Evolutionary conservation across 1,140 invertebrate genomes (phyloP), one percentile per base, ranked within the genome.

Genomic region (Drosophila oshimai): DNA sequence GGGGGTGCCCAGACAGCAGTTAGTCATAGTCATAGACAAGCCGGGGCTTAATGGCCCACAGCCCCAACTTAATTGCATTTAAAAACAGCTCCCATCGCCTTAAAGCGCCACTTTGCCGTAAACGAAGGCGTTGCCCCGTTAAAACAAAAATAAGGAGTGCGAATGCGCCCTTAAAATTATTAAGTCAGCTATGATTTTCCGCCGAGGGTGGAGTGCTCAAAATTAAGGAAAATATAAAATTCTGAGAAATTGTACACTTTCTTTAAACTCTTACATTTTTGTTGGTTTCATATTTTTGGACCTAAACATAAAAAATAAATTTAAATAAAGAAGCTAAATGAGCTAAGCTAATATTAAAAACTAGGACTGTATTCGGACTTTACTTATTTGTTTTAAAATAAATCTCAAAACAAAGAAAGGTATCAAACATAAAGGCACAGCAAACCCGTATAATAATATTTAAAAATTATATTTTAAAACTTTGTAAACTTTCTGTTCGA

Each of bases 1-100:
- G 17, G 18, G 44, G 28, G 42, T 26, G 5, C 12, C 36, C 49
- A 50, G 65, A 71, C 70, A 70, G 68, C 65, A 71, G 68, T 71
- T 71, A 71, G 68, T 71, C 68, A 76, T 57, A 71, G 68, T 71
- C 68, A 64, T 41, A 45, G 28, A 49, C 29, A 74, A 47, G 61
- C 26, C 31, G 47, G 60, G 57, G 37, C 34, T 65, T 49, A 84
- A 79, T 79, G 76, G 76, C 39, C 31, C 31, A 53, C 39, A 33
- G 22, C 15, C 49, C 28, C 42, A 17, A 5, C 28, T 26, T 73
- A 72, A 65, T 80, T 80, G 60, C 76, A 81, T 57, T 67, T 61
- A 47, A 57, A 46, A 26, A 44, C 70, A 50, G 55, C 55, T 65
- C 72, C 22, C 29, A 22, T 37, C 46, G 69, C 61, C 70, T 73